Conservation (phyloP, 2,797 vertebrate species). For the Serranus cabrilla region DNA sequence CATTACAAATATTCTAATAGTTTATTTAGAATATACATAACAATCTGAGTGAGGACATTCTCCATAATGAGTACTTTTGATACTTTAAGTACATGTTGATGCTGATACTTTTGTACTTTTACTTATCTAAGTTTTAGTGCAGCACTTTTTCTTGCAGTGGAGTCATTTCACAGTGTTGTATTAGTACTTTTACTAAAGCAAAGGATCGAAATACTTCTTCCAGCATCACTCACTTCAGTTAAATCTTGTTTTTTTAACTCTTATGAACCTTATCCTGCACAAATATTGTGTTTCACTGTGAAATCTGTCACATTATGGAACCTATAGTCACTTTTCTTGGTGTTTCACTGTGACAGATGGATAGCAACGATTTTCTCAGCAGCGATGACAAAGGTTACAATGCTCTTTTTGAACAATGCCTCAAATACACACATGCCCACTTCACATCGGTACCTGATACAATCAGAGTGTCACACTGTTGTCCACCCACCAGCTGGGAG, state of each 20-base stretch:
- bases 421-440: constrained; percentile 17
- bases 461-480: constrained; percentile 32
- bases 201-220: no score
- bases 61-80: no score
- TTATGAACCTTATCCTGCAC: background rate
- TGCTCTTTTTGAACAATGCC: background rate
- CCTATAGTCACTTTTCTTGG: background rate
- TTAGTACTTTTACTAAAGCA: no score
- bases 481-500: constrained; percentile 60
- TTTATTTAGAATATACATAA: no score
- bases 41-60: no score
- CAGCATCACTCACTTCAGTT: no score
- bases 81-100: no score
- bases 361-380: background rate
- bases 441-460: constrained; percentile 30
- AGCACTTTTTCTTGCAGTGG: no score
- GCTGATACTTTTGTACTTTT: no score
- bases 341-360: background rate
- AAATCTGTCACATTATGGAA: background rate
- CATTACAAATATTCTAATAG: no score
- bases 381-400: background rate
- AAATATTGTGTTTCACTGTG: background rate
- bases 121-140: no score
- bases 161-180: no score
- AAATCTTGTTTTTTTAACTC: background rate